Percentiles rank a stretch among this genome's conserved stretches.
These are phyloP conservation scores for Hippoglossus hippoglossus DNA, from an alignment of 2,797 vertebrate species.

Conservation along the genomic window DNA sequence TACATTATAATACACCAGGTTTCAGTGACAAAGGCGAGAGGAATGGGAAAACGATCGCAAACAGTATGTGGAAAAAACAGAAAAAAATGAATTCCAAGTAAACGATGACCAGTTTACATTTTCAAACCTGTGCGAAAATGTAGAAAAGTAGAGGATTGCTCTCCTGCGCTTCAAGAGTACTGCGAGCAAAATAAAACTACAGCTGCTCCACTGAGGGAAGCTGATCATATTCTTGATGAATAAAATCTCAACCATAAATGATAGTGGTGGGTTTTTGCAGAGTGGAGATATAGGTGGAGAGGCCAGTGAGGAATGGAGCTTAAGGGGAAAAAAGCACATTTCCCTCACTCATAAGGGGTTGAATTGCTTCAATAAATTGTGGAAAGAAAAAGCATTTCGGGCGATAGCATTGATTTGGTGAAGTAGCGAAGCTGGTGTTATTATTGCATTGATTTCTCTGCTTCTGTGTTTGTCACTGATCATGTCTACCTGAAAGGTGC, in stretches of 20 bases:
- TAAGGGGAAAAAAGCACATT: slow-evolving; percentile 49
- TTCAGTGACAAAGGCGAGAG: neutral
- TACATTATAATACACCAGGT: too few species aligned
- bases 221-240: slow-evolving; percentile 27
- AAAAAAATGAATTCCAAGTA: slow-evolving; percentile 4
- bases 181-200: slow-evolving; percentile 9
- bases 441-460: slow-evolving; percentile 62
- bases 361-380: slow-evolving; percentile 67
- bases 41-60: slow-evolving; percentile 29
- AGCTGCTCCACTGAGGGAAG: neutral
- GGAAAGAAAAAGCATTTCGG: slow-evolving; percentile 50
- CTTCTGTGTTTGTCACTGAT: slow-evolving; percentile 48
- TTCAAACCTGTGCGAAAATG: slow-evolving; percentile 21
- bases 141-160: slow-evolving; percentile 1
- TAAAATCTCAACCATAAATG: slow-evolving; percentile 5
- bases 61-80: slow-evolving; percentile 13
- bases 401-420: slow-evolving; percentile 65
- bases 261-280: slow-evolving; percentile 6
- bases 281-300: slow-evolving; percentile 13
- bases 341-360: slow-evolving; percentile 38
- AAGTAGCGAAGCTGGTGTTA: slow-evolving; percentile 56
- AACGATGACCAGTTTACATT: neutral
- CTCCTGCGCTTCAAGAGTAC: slow-evolving; percentile 2
- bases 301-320: slow-evolving; percentile 37
- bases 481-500: slow-evolving; percentile 30